Evolutionary conservation across 1,140 invertebrate species (phyloP), one percentile per base, ranked within the genome.

Genomic region (Branchinecta lindahli): DNA sequence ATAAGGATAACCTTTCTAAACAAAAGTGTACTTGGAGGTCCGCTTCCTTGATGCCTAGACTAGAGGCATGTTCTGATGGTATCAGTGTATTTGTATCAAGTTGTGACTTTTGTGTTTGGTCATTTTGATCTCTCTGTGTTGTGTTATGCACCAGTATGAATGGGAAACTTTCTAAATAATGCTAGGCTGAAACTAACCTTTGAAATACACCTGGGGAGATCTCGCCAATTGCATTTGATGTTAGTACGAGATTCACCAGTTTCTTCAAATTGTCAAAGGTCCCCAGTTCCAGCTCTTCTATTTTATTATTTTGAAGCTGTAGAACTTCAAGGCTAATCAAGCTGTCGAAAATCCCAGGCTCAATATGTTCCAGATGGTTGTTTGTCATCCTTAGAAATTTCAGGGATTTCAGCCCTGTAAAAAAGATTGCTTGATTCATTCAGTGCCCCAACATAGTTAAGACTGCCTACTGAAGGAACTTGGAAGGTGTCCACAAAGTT

Each of bases 231-330:
- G 73, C 66, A 71, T 79, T 79, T 44, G 74, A 68, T 7, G 76
- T 76, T 15, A 78, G 69, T 66, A 77, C 75, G 2, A 79, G 52
- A 45, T 75, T 72, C 33, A 72, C 71, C 0, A 78, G 69, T 44
- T 72, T 73, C 8, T 61, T 66, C 66, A 85, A 76, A 69, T 83
- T 77, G 44, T 79, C 67, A 74, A 85, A 83, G 45, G 83, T 72
- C 69, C 80, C 79, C 4, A 77, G 75, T 0, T 83, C 83, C 20
- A 90, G 79, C 45, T 83, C 81, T 10, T 79, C 78, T 10, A 90
- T 77, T 74, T 82, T 80, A 77, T 90, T 90, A 71, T 86, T 85
- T 18, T 88, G 86, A 66, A 93, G 78, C 72, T 86, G 85, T 0
- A 92, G 80, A 0, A 84, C 82, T 69, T 85, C 85, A 0, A 92